These are phyloP conservation scores for Microplitis demolitor DNA, from an alignment of 1,140 invertebrate species.

Conservation along the genomic window DNA sequence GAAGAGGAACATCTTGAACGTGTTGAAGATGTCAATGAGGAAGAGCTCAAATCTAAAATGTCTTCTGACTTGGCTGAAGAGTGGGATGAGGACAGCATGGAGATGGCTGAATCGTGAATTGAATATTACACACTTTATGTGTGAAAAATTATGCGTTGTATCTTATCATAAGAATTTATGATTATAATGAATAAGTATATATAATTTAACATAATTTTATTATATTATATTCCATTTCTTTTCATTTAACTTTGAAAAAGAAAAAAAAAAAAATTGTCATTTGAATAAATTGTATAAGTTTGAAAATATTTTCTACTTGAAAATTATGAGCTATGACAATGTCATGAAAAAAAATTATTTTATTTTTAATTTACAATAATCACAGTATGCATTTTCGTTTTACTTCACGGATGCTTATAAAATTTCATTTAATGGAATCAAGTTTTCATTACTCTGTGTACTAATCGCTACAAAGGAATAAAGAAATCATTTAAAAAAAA, in stretches of 20 bases:
- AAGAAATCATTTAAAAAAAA: no score
- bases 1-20: constrained; percentile 22
- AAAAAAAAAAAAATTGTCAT: background rate
- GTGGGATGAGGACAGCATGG: constrained; percentile 50
- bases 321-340: no score
- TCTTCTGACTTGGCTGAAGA: constrained; percentile 41
- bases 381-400: no score
- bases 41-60: background rate
- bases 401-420: no score
- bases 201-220: background rate
- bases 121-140: background rate
- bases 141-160: background rate
- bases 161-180: constrained; percentile 5
- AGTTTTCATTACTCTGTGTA: no score
- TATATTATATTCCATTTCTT: background rate
- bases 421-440: no score
- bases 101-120: constrained; percentile 40
- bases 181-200: background rate
- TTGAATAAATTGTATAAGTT: no score
- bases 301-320: no score
- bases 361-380: no score
- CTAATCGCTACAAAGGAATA: no score
- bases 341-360: no score
- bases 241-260: background rate
- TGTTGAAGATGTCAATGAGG: constrained; percentile 10